Base-by-base conservation (phyloP, 2,888 invertebrate genomes). In the Heteromurus nitidus region DNA sequence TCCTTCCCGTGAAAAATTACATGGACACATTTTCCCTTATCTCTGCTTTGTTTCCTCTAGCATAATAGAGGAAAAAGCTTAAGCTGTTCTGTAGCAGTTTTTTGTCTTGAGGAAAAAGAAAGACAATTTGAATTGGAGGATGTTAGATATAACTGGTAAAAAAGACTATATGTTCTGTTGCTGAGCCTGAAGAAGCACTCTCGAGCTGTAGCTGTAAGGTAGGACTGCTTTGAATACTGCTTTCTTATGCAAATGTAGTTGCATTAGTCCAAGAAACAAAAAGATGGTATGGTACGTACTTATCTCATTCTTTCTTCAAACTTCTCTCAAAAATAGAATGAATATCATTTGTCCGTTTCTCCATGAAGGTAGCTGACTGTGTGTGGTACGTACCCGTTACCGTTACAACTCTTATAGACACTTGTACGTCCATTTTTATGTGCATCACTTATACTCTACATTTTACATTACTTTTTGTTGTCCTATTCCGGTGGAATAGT, bases 211-310 rank as follows among this genome's bases (percentile, higher is more conserved):
- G 5, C 13, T 36, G 7, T 36, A 36, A n/a, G n/a, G n/a, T n/a
- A n/a, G n/a, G n/a, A n/a, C n/a, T n/a, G n/a, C n/a, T n/a, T n/a
- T n/a, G 53, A 68, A 30, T 50, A 18, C 53, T 31, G 30, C 68
- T 53, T 62, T 50, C 73, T 47, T 73, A 73, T 73, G 73, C 62
- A 73, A 73, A 73, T 64, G 22, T 36, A 26, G n/a, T 70, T n/a
- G 42, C 70, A 58, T 70, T 18, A 70, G 70, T n/a, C 22, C 50
- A 53, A 55, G 16, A 20, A 69, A 13, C 2, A n/a, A 69, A 22
- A 53, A 30, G 68, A 22, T 30, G 13, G 13, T 5, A 36, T 5
- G 13, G 36, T 36, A 5, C 13, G 13, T 36, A 36, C 36, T 36
- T 36, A 9, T 36, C 13, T 36, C 36, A 9, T 36, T 5, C 7